phyloP scores from a whole-genome alignment of 2,797 vertebrate genomes.

The Pyrocephalus nanus region DNA sequence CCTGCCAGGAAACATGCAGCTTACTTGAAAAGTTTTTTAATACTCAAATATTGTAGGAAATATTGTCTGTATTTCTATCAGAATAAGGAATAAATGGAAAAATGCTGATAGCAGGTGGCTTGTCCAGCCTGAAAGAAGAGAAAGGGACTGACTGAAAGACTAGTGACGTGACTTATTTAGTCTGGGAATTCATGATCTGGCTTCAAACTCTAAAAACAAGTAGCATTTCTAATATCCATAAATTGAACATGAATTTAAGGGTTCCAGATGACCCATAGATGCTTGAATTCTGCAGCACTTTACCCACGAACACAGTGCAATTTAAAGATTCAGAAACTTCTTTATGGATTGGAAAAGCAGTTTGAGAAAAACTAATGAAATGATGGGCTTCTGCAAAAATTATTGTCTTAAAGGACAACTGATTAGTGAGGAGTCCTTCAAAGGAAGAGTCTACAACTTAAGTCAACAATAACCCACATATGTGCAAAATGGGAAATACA shows the following conservation, averaged over 20 bases:
- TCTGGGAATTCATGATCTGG: neutral
- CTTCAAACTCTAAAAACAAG: neutral
- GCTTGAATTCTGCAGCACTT: neutral
- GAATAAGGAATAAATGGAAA: neutral
- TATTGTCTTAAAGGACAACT: neutral
- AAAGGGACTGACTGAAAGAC: neutral
- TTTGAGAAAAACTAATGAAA: neutral
- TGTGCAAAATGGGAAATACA: neutral
- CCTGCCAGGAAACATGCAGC: neutral
- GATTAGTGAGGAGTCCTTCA: neutral
- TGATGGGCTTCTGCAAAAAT: neutral
- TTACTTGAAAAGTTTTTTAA: neutral
- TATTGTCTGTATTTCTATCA: neutral
- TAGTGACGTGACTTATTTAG: neutral
- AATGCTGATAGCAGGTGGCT: neutral
- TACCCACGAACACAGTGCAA: neutral
- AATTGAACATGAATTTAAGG: neutral
- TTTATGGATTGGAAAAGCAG: neutral
- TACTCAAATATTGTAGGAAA: neutral
- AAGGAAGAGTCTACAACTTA: neutral
- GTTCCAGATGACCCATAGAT: neutral
- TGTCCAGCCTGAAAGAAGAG: neutral
- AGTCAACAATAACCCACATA: neutral
- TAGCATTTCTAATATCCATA: neutral
- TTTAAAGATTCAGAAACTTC: neutral